Evolutionary conservation across 2,797 vertebrate species (phyloP).

Genomic region (Chloroceryle amazona): DNA sequence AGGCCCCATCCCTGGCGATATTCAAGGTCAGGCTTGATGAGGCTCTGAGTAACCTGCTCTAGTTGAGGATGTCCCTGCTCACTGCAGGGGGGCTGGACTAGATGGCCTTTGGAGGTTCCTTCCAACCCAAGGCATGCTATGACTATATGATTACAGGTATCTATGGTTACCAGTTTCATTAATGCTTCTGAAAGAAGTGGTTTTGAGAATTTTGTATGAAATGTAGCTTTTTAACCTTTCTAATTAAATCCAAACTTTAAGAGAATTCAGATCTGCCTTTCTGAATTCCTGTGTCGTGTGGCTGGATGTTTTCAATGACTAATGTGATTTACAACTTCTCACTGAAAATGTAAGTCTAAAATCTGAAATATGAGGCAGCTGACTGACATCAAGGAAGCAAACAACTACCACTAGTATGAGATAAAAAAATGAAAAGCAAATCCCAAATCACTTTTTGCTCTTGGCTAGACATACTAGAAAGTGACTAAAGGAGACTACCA

Average conservation of each 20-base stretch:
- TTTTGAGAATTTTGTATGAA: background rate
- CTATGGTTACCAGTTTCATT: background rate
- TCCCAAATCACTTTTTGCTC: background rate
- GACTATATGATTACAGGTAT: background rate
- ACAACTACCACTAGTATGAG: background rate
- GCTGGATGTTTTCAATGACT: background rate
- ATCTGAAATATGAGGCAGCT: background rate
- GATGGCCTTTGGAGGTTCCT: too few species aligned
- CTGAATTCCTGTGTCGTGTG: background rate
- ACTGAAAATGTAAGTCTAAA: background rate
- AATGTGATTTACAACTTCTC: background rate
- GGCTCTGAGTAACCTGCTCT: too few species aligned
- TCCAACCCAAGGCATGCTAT: too few species aligned
- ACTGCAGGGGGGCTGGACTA: too few species aligned
- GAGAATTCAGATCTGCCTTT: background rate
- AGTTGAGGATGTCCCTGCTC: too few species aligned
- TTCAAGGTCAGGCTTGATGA: too few species aligned
- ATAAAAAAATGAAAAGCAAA: background rate
- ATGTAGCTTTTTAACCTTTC: background rate
- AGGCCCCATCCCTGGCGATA: too few species aligned
- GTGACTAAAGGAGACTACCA: background rate
- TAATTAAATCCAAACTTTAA: conserved; percentile 21
- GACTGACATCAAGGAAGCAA: background rate
- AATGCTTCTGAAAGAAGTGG: background rate
- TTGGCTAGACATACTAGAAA: background rate